phyloP scores from a whole-genome alignment of 2,113 vertebrate genomes.

The Phodopus roborovskii region DNA sequence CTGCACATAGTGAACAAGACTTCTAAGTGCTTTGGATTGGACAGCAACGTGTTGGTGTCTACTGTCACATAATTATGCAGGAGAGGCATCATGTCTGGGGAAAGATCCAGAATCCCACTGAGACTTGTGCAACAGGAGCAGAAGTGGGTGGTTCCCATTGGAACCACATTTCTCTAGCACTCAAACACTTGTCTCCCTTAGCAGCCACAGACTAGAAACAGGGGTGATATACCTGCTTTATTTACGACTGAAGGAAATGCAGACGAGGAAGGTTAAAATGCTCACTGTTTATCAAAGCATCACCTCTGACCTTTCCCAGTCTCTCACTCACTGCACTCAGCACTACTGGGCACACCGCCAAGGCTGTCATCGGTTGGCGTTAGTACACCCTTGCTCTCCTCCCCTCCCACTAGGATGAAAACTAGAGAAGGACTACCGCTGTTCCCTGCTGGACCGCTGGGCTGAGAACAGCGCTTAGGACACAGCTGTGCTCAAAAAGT shows the following conservation, averaged over 20 bases:
- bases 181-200: neutral
- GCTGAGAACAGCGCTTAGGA: neutral
- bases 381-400: neutral
- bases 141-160: conserved; percentile 2
- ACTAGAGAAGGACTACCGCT: neutral
- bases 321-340: neutral
- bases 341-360: neutral
- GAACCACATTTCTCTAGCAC: neutral
- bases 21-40: conserved; percentile 96
- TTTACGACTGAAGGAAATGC: neutral
- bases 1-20: conserved; percentile 98
- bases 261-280: neutral
- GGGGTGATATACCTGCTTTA: neutral
- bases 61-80: conserved; percentile 99
- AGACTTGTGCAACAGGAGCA: neutral
- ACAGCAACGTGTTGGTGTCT: conserved; percentile 94
- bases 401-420: neutral
- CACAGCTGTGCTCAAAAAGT: neutral
- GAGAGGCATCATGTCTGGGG: conserved; percentile 99
- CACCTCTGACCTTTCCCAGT: neutral
- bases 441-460: neutral
- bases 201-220: neutral
- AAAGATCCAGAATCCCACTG: conserved; percentile 59
- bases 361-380: neutral
- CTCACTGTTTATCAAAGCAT: neutral